These are phyloP conservation scores for Micropoecilia bifurca DNA, from an alignment of 2,797 vertebrate species.

Conservation along the genomic window DNA sequence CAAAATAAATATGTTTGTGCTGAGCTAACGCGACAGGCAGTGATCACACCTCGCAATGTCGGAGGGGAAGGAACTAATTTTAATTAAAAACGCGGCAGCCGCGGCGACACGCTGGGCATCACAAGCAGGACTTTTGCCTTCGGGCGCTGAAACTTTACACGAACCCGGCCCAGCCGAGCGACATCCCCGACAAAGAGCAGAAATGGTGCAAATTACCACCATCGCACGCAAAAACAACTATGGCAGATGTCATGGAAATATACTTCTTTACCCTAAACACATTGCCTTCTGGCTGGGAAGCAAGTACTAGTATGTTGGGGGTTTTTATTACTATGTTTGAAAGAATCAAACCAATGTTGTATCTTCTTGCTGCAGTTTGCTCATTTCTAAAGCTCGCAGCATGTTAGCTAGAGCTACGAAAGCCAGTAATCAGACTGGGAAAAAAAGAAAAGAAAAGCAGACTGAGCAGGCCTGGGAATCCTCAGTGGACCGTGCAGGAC, in stretches of 20 bases:
- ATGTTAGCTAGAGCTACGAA: slow-evolving; percentile 58
- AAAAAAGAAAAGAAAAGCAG: slow-evolving; percentile 39
- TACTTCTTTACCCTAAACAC: neutral
- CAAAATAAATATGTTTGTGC: slow-evolving; percentile 81
- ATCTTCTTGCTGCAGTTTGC: slow-evolving; percentile 27
- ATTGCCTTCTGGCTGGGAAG: neutral
- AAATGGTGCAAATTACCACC: slow-evolving; percentile 39
- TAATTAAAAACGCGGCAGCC: slow-evolving; percentile 70
- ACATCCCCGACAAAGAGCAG: slow-evolving; percentile 28
- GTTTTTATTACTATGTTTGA: neutral
- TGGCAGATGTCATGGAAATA: neutral
- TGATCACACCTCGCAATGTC: slow-evolving; percentile 75
- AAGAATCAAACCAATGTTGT: neutral
- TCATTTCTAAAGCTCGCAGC: slow-evolving; percentile 32
- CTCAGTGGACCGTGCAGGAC: slow-evolving; percentile 45
- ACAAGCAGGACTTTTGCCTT: slow-evolving; percentile 54
- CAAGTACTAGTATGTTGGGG: neutral
- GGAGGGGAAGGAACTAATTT: slow-evolving; percentile 57
- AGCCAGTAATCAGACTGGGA: slow-evolving; percentile 52
- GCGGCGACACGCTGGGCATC: slow-evolving; percentile 38
- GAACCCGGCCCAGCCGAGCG: slow-evolving; percentile 12
- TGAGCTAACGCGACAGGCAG: slow-evolving; percentile 77
- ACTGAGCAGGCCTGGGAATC: slow-evolving; percentile 41
- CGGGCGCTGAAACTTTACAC: slow-evolving; percentile 16
- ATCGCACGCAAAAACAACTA: neutral